Conservation (phyloP, 2,113 vertebrate species). For the Sus scrofa region T2T-Sscrofa CM000820.6:10500501-10501000, state of each 20-base stretch:
- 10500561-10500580: neutral
- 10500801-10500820: neutral
- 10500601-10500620: neutral
- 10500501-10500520: neutral
- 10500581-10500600: conserved; percentile 31
- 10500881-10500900: neutral
- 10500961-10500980: neutral
- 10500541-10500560: neutral
- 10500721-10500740: neutral
- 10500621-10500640: neutral
- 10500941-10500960: neutral
- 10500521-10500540: neutral
- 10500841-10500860: neutral
- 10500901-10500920: neutral
- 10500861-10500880: neutral
- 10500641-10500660: neutral
- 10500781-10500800: neutral
- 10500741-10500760: neutral
- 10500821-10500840: neutral
- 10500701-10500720: neutral
- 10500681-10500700: neutral
- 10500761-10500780: neutral
- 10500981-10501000: neutral
- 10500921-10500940: neutral
- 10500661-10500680: neutral